Conservation (phyloP, 1,140 invertebrate genomes). For the Drosophila pruinosa region DNA sequence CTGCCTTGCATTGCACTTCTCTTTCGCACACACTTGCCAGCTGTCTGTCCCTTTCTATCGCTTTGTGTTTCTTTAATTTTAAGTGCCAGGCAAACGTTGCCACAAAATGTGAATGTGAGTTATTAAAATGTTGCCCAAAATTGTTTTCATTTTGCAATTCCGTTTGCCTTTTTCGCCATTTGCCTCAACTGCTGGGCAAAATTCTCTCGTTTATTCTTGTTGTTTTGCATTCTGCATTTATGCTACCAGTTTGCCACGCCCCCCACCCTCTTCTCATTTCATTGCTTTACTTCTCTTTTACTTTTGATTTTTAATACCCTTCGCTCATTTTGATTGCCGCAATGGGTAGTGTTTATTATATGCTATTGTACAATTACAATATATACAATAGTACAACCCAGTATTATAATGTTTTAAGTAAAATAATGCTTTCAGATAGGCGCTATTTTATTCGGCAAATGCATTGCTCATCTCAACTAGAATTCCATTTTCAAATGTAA, state of each 20-base stretch:
- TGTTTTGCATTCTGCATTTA: slow-evolving; percentile 42
- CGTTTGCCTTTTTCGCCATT: slow-evolving; percentile 29
- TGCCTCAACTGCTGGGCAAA: slow-evolving; percentile 16
- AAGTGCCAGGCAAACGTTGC: slow-evolving; percentile 49
- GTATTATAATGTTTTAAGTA: too few species aligned
- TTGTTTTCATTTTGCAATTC: slow-evolving; percentile 62
- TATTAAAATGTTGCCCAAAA: slow-evolving; percentile 63
- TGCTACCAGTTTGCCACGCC: too few species aligned
- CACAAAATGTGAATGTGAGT: slow-evolving; percentile 62
- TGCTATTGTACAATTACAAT: too few species aligned
- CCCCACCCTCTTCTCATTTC: neutral
- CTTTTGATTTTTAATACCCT: slow-evolving; percentile 1
- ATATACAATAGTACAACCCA: too few species aligned
- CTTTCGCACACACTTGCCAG: too few species aligned
- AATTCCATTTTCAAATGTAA: too few species aligned
- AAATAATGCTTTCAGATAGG: too few species aligned
- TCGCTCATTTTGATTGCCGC: too few species aligned
- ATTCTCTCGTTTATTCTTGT: slow-evolving; percentile 38
- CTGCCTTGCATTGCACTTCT: neutral
- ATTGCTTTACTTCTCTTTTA: slow-evolving; percentile 2
- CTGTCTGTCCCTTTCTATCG: neutral
- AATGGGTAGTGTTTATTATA: too few species aligned
- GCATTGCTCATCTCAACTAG: too few species aligned
- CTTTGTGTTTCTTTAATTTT: slow-evolving; percentile 37
- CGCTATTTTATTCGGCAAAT: too few species aligned